Base-by-base conservation (phyloP, 1,140 invertebrate genomes). In the Bombus turneri region DNA sequence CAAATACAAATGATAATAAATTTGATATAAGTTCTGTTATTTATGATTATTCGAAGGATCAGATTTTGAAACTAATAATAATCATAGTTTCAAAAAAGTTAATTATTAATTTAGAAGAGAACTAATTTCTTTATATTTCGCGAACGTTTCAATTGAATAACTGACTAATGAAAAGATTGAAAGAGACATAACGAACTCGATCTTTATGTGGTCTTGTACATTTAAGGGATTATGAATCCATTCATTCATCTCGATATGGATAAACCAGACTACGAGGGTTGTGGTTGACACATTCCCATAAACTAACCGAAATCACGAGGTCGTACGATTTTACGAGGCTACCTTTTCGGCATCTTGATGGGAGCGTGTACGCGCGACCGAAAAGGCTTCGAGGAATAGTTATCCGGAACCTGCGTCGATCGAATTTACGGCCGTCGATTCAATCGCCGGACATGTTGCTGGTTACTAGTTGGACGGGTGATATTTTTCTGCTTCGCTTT, bases 301-400 rank as follows among this genome's bases (percentile, higher is more conserved):
- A 79, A 79, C 2, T 81, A 37, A 6, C n/a, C 37, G 22, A 73
- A 59, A 81, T 73, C 53, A 62, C 43, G 37, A 43, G 28, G n/a
- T 81, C 69, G 53, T 81, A 43, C 13, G 18, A 62, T 81, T 81
- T 81, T 81, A 81, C 69, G 80, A 59, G 69, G 1, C 69, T 28
- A 73, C 47, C 66, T 53, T 72, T 81, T 53, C 25, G 34, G 37
- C 2, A 18, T 62, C n/a, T 39, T 18, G 47, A 31, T 34, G n/a
- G 12, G 2, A 25, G 5, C 0, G 62, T 25, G 0, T 1, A 39
- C 68, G 4, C 31, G 31, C 18, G 15, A 13, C 3, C 4, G n/a
- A 74, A 43, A 64, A 64, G 34, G 28, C 25, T 28, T 71, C 34
- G 43, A 18, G n/a, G 3, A 12, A 59, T 22, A 41, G 34, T n/a